These are phyloP conservation scores for Merops nubicus DNA, from an alignment of 2,113 vertebrate genomes.

Conservation along the genomic window DNA sequence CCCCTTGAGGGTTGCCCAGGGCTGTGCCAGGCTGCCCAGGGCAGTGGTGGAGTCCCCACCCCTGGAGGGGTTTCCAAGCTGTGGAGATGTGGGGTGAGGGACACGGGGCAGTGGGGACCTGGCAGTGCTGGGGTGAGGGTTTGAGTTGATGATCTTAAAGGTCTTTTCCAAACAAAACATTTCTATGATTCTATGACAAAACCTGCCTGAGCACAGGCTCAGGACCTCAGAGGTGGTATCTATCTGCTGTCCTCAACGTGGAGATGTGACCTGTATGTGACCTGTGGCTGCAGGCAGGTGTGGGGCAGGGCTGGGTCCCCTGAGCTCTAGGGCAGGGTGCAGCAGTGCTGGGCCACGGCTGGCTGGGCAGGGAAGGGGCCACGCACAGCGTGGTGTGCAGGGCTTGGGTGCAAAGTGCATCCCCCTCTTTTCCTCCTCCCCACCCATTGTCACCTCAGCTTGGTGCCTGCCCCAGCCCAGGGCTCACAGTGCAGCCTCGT, in stretches of 20 bases:
- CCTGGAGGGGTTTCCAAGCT: background rate
- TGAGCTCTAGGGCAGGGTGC: background rate
- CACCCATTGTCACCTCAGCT: background rate
- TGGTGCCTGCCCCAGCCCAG: background rate
- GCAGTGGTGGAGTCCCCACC: background rate
- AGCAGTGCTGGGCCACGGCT: background rate
- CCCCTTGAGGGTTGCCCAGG: background rate
- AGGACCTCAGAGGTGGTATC: accelerated
- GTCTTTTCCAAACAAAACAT: background rate
- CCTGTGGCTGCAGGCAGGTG: too few relatives aligned
- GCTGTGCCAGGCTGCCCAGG: background rate
- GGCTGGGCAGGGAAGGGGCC: background rate
- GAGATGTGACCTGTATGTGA: accelerated
- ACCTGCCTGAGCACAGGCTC: background rate
- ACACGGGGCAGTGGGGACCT: background rate
- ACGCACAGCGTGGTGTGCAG: accelerated
- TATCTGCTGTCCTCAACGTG: accelerated
- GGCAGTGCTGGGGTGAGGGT: background rate
- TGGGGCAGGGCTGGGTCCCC: background rate
- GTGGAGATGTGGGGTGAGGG: background rate
- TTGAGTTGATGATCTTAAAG: background rate
- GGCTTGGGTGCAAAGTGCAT: background rate
- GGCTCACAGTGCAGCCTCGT: background rate
- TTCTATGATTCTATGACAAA: background rate
- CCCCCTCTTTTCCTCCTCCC: background rate